phyloP scores from a whole-genome alignment of 2,888 invertebrate genomes.

The Lamellibrachia satsuma region DNA sequence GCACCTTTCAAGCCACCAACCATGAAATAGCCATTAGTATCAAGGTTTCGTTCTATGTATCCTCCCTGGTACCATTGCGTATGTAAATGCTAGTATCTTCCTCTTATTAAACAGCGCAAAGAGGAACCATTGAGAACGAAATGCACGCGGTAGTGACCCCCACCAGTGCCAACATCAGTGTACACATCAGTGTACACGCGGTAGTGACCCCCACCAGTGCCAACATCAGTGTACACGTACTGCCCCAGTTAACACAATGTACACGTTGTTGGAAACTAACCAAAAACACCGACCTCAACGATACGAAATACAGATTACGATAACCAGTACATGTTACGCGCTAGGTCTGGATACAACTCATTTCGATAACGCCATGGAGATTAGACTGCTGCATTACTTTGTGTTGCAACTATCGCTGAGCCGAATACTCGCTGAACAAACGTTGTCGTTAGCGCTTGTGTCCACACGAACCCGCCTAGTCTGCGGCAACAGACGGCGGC shows the following conservation, averaged over 20 bases:
- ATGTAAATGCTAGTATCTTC: not conserved
- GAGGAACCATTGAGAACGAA: not conserved
- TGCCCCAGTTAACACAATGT: not conserved
- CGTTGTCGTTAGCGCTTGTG: not conserved
- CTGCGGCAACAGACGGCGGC: not conserved
- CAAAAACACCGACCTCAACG: not conserved
- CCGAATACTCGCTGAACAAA: not conserved
- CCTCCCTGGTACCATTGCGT: not conserved
- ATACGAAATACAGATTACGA: not conserved
- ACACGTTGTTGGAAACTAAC: not conserved
- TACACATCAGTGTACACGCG: not conserved
- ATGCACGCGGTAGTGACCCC: not conserved
- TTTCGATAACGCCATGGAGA: not conserved
- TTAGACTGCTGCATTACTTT: not conserved
- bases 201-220: not conserved
- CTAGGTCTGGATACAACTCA: not conserved
- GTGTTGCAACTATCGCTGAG: not conserved
- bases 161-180: not conserved
- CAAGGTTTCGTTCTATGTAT: not conserved
- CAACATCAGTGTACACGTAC: not conserved
- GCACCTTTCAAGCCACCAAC: not conserved
- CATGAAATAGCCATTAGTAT: not conserved
- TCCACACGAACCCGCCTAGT: not conserved
- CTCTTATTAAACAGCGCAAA: not conserved
- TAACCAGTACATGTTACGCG: constrained; percentile 6